phyloP scores from a whole-genome alignment of 2,113 vertebrate species.

The Hyperopisus bebe region DNA sequence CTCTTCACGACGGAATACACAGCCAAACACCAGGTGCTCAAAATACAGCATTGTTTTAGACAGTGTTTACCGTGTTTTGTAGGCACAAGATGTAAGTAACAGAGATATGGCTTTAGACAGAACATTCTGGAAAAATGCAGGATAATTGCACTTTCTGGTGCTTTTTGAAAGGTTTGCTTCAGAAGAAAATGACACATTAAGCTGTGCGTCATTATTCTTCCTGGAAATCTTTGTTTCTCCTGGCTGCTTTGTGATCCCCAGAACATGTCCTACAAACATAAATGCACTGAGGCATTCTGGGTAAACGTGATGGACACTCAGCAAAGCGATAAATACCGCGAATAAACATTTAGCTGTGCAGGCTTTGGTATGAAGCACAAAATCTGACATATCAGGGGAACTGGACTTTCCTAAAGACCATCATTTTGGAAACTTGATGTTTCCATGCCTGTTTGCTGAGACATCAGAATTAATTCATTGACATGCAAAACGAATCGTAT shows the following conservation, averaged over 20 bases:
- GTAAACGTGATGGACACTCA: not conserved
- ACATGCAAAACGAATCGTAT: slow-evolving; percentile 21
- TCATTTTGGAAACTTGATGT: slow-evolving; percentile 11
- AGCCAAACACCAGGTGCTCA: not conserved
- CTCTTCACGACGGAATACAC: not conserved
- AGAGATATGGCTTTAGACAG: not conserved
- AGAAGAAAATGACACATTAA: not conserved
- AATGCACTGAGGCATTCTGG: not conserved
- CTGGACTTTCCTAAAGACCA: not conserved
- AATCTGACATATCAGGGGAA: not conserved
- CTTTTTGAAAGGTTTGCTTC: not conserved
- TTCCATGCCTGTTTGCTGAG: slow-evolving; percentile 21
- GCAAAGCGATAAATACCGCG: not conserved
- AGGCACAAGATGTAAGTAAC: not conserved
- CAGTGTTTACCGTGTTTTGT: not conserved
- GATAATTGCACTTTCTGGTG: not conserved
- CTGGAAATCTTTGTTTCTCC: not conserved
- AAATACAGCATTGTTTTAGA: not conserved
- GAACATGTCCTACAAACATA: not conserved
- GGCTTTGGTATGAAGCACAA: not conserved
- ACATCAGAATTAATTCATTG: slow-evolving; percentile 26
- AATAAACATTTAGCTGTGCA: not conserved
- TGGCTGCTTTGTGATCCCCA: not conserved
- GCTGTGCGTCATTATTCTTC: not conserved
- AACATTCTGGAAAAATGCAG: not conserved